Percentiles rank a stretch among this genome's conserved stretches.
phyloP scores from a whole-genome alignment of 2,888 invertebrate species.

The Coleophora deauratella region DNA sequence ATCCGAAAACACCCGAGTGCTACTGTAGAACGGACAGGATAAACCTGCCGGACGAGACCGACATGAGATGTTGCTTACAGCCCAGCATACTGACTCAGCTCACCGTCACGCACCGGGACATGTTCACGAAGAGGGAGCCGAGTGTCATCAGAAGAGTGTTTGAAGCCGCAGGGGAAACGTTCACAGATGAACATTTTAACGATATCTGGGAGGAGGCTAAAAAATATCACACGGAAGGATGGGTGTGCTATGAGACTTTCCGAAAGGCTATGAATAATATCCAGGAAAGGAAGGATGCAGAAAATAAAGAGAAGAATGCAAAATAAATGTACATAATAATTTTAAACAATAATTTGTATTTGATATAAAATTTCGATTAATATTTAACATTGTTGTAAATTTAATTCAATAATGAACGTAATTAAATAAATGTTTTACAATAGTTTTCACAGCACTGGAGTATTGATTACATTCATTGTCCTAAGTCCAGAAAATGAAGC shows the following conservation, averaged over 20 bases:
- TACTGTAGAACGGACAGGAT: constrained; percentile 37
- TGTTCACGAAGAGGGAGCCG: constrained; percentile 50
- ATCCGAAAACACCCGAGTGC: constrained; percentile 40
- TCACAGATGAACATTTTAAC: constrained; percentile 62
- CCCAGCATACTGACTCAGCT: constrained; percentile 47
- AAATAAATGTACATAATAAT: no score
- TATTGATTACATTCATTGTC: no score
- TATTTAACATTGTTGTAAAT: no score
- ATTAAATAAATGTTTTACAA: constrained; percentile 3
- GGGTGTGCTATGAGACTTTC: constrained; percentile 73
- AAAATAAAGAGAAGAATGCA: constrained; percentile 7
- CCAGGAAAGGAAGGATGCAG: constrained; percentile 10
- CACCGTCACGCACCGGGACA: constrained; percentile 50
- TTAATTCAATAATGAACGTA: no score
- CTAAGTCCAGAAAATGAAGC: no score
- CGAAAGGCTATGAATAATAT: constrained; percentile 32
- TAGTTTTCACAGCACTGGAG: constrained; percentile 6
- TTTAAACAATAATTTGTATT: no score
- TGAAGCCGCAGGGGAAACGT: constrained; percentile 62
- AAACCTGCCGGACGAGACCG: constrained; percentile 50
- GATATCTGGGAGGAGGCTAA: constrained; percentile 66
- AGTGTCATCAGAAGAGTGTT: constrained; percentile 56
- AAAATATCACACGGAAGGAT: constrained; percentile 60
- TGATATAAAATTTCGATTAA: no score
- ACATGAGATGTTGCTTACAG: constrained; percentile 38